Base-by-base conservation (phyloP, 2,113 vertebrate species). In the Cygnus buccinator region DNA sequence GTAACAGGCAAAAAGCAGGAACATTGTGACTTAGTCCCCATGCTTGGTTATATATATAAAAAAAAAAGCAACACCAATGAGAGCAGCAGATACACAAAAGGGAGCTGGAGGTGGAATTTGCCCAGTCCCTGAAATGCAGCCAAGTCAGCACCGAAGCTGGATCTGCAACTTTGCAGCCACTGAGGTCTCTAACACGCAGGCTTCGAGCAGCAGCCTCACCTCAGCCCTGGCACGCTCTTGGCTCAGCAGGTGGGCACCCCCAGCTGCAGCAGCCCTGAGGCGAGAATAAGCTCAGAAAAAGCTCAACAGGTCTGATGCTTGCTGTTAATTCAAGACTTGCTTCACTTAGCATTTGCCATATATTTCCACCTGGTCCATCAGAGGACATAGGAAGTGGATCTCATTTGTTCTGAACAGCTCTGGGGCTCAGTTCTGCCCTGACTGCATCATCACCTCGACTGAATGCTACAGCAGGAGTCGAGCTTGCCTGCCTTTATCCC, bases 141-240 rank as follows among this genome's bases (percentile, higher is more conserved):
- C 0, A 0, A 39, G 29, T 2, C 3, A 65, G 3, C 33, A 1
- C 3, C 10, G 10, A 12, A 23, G 54, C 55, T 76, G 79, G 22
- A 22, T 48, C 50, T 61, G 12, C 29, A 54, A 13, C 1, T 3
- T 4, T 70, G 65, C 2, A 2, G 61, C 35, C 54, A 13, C 39
- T 9, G 41, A 2, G 0, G 12, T 46, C 50, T 57, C 59, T 52
- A 35, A 3, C 4, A 2, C 44, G 6, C 0, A 1, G 35, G 61
- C 31, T 50, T 29, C 11, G 12, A 52, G 28, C 28, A 31, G 16
- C 8, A 39, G 33, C 41, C 11, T 66, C 44, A 59, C 35, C 41
- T 4, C 37, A 39, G 48, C 19, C 15, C 50, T 10, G 41, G 6
- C 17, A 33, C 10, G 33, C 66, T 48, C 15, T 7, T 0, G 1